A percentile compares a stretch with the other conserved stretches of the same genome.
Evolutionary conservation across 2,888 invertebrate genomes (phyloP).

Genomic region (Cyrtodaria siliqua): DNA sequence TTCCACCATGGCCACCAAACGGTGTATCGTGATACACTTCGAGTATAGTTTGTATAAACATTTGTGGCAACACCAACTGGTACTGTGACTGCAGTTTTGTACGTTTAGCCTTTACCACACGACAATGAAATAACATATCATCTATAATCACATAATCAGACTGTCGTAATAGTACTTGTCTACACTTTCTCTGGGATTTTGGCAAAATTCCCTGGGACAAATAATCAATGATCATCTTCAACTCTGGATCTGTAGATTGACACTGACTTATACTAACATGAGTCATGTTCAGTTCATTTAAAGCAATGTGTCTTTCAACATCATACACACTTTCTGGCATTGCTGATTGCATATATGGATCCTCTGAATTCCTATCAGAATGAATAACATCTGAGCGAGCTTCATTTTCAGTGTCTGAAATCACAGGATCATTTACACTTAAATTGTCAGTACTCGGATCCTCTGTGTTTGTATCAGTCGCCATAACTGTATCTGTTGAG

Average conservation of each 20-base stretch:
- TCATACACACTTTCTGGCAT: too few relatives aligned
- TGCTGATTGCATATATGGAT: too few relatives aligned
- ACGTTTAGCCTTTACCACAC: constrained; percentile 10
- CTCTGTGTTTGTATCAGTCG: too few relatives aligned
- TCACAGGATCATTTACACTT: too few relatives aligned
- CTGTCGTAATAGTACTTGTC: constrained; percentile 30
- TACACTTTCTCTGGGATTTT: constrained; percentile 23
- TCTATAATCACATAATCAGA: constrained; percentile 35
- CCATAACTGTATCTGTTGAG: too few relatives aligned
- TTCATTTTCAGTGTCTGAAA: too few relatives aligned
- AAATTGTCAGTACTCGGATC: too few relatives aligned
- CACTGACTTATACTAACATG: constrained; percentile 15
- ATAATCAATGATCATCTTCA: constrained; percentile 38
- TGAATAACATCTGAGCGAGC: too few relatives aligned
- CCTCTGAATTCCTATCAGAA: too few relatives aligned
- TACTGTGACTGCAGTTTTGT: constrained; percentile 15
- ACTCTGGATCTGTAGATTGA: constrained; percentile 29
- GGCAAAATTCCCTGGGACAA: constrained; percentile 22
- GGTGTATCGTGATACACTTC: constrained; percentile 38
- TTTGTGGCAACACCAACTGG: constrained; percentile 39
- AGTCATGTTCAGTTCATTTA: constrained; percentile 13
- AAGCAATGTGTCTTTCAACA: background rate
- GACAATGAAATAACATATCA: constrained; percentile 29
- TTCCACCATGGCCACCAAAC: constrained; percentile 45
- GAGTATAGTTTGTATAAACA: constrained; percentile 16